Percentiles rank a stretch among this genome's conserved stretches.
Conservation (phyloP, 1,140 invertebrate species). For the Agrilus planipennis region DNA sequence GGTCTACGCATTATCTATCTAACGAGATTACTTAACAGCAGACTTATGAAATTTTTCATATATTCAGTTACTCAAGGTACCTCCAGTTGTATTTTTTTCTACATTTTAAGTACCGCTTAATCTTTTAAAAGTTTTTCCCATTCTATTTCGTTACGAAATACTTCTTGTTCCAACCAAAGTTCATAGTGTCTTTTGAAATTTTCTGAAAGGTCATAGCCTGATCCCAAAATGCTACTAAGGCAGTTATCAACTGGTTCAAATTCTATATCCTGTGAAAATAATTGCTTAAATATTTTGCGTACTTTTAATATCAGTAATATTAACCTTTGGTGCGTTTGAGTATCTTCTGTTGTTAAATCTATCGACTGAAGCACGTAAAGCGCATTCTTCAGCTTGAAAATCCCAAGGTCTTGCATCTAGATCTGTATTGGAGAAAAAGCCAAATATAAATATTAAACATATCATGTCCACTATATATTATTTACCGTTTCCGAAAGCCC, state of each 20-base stretch:
- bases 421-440: constrained; percentile 44
- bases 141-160: constrained; percentile 74
- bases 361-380: constrained; percentile 84
- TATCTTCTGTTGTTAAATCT: constrained; percentile 83
- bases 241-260: constrained; percentile 78
- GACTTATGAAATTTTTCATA: too few species aligned
- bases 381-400: constrained; percentile 97
- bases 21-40: too few species aligned
- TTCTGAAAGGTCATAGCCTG: constrained; percentile 72
- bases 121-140: constrained; percentile 57
- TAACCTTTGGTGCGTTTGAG: constrained; percentile 12
- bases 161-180: constrained; percentile 92
- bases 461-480: constrained; percentile 6
- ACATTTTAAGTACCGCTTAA: too few species aligned
- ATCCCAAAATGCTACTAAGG: constrained; percentile 70
- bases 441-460: constrained; percentile 1
- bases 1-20: too few species aligned
- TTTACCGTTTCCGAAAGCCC: constrained; percentile 95
- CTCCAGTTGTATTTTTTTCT: too few species aligned
- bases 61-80: too few species aligned
- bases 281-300: constrained; percentile 13
- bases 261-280: constrained; percentile 44
- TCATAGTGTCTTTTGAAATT: constrained; percentile 97
- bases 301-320: constrained; percentile 9
- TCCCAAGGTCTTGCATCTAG: constrained; percentile 96